Evolutionary conservation across 2,797 vertebrate species (phyloP), one percentile per base, ranked within the genome.

Genomic region (Prionace glauca): DNA sequence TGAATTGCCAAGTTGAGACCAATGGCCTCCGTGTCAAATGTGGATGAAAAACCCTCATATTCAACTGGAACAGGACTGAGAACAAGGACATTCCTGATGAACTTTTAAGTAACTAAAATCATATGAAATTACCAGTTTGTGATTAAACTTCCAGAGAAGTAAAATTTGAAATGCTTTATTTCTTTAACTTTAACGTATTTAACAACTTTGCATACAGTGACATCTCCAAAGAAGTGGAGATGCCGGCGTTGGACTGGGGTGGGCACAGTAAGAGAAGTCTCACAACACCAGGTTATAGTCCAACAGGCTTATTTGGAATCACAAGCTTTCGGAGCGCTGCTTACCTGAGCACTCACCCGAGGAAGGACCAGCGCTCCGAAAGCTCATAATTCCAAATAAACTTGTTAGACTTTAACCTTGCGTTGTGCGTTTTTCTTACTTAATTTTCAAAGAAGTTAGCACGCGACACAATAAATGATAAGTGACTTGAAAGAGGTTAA

Each of bases 1-100:
- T 41, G 20, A 0, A 18, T 9, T 92, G 65, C 65, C 90, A 92
- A 92, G 36, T 10, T 24, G 90, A n/a, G 62, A n/a, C 62, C 90
- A 69, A n/a, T 69, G n/a, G n/a, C 65, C 69, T 92, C 67, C 90
- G 41, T n/a, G 60, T 65, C 32, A 90, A 90, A 90, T 90, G 87
- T 90, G 60, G n/a, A 90, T 22, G 62, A 41, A 36, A 41, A 69
- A 41, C 62, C n/a, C 65, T 67, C 3, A 92, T 84, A 14, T 84
- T 36, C 62, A 41, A 26, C 62, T 41, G n/a, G 90, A 92, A 41
- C 67, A 92, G 36, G 56, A 8, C 32, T 67, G 7, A 18, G 60
- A 32, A 91, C 16, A 36, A 65, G 1, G 67, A n/a, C 29, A 3
- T 18, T 41, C 41, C 18, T 20, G 79, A 81, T 81, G 3, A 41